Evolutionary conservation across 1,140 invertebrate species (phyloP).

Genomic region (Lanistes nyassanus): DNA sequence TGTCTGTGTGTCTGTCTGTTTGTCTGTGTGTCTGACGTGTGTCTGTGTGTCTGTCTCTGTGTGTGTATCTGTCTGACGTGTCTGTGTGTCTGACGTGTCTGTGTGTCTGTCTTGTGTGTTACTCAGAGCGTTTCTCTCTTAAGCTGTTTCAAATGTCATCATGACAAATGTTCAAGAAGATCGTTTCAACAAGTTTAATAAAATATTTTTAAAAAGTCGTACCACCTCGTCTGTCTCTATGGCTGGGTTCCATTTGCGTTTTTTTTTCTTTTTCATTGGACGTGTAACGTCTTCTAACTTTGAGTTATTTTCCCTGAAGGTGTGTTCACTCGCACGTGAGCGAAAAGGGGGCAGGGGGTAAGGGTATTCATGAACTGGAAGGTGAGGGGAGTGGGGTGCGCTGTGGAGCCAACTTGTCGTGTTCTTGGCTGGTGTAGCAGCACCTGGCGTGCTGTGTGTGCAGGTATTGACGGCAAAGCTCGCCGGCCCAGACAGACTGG

Average conservation of each 20-base stretch:
- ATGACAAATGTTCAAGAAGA: too few relatives aligned
- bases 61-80: constrained; percentile 14
- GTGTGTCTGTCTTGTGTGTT: constrained; percentile 1
- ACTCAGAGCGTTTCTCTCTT: too few relatives aligned
- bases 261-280: too few relatives aligned
- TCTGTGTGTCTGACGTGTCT: constrained; percentile 3
- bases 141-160: too few relatives aligned
- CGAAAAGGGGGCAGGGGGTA: background rate
- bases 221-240: too few relatives aligned
- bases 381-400: background rate
- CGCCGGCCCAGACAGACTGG: constrained; percentile 14
- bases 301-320: too few relatives aligned
- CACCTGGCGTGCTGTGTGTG: constrained; percentile 3
- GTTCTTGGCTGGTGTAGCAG: background rate
- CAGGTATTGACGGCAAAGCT: constrained; percentile 18
- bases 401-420: background rate
- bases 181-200: too few relatives aligned
- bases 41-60: constrained; percentile 8
- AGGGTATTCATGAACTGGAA: background rate
- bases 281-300: too few relatives aligned
- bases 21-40: background rate
- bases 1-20: constrained; percentile 5
- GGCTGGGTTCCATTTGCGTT: too few relatives aligned
- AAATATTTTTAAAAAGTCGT: too few relatives aligned
- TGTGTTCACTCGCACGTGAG: background rate